Conservation (phyloP, 30 jellyfish, hydroid and myxozoan genomes). For the Sanderia malayensis region DNA sequence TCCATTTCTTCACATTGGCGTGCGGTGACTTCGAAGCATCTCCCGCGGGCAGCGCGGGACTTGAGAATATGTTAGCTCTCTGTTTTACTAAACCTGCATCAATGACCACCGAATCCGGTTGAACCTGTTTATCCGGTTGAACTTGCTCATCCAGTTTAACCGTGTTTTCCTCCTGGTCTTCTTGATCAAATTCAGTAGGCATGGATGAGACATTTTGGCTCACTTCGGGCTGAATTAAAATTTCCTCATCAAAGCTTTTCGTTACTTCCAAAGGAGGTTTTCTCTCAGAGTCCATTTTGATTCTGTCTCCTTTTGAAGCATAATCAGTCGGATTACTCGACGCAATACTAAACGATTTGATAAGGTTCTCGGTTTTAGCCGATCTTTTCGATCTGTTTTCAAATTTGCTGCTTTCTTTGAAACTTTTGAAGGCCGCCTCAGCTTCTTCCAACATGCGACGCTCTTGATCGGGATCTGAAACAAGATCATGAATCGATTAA, state of each 20-base stretch:
- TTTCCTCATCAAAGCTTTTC: background rate
- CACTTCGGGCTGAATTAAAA: background rate
- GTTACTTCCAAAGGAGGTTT: background rate
- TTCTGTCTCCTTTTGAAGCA: conserved; percentile 19
- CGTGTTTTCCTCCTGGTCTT: too few relatives aligned
- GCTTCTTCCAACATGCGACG: conserved; percentile 64
- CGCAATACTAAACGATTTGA: conserved; percentile 56
- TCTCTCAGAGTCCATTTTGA: conserved; percentile 9
- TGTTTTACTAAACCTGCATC: conserved; percentile 39
- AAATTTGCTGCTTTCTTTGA: conserved; percentile 38
- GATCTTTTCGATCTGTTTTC: conserved; percentile 34
- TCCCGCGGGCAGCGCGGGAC: conserved; percentile 33
- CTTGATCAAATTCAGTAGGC: background rate
- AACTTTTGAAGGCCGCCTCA: conserved; percentile 59
- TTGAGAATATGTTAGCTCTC: conserved; percentile 47
- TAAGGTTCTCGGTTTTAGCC: conserved; percentile 54
- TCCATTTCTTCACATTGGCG: conserved; percentile 55
- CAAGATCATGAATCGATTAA: background rate
- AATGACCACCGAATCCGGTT: background rate
- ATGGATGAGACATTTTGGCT: background rate
- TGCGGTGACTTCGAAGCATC: conserved; percentile 14
- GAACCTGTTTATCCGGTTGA: background rate
- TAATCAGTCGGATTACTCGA: conserved; percentile 5
- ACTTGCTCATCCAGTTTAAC: background rate
- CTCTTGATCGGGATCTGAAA: conserved; percentile 65